phyloP scores from a whole-genome alignment of 2,113 vertebrate genomes.

The Saguinus midas region DNA sequence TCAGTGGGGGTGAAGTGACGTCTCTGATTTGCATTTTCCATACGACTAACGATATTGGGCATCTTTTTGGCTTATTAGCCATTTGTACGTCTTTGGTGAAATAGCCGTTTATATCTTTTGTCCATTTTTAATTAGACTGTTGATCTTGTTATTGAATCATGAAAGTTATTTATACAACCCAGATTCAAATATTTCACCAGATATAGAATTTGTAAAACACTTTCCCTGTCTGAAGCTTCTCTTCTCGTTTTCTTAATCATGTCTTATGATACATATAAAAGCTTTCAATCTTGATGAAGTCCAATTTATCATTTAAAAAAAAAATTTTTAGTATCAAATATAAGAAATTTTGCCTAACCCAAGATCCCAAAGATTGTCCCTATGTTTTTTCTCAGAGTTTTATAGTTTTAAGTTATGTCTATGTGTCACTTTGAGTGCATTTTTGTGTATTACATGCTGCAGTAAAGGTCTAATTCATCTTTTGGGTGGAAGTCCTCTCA shows the following conservation, averaged over 20 bases:
- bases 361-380: too few species aligned
- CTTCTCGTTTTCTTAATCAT: not conserved
- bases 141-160: not conserved
- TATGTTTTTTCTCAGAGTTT: not conserved
- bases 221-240: not conserved
- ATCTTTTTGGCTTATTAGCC: not conserved
- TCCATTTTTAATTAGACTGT: not conserved
- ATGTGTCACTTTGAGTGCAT: not conserved
- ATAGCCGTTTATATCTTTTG: not conserved
- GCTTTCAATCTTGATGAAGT: not conserved
- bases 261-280: not conserved
- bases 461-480: not conserved
- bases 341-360: not conserved
- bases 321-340: not conserved
- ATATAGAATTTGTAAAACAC: not conserved
- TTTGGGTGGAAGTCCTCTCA: not conserved
- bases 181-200: not conserved
- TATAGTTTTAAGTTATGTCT: not conserved
- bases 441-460: not conserved
- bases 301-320: too few species aligned
- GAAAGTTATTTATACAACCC: not conserved
- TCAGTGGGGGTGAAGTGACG: not conserved
- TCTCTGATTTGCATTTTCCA: too few species aligned
- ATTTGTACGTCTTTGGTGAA: not conserved
- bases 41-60: fast-evolving